Evolutionary conservation across 1,140 invertebrate genomes (phyloP).

Genomic region (Panulirus ornatus): DNA sequence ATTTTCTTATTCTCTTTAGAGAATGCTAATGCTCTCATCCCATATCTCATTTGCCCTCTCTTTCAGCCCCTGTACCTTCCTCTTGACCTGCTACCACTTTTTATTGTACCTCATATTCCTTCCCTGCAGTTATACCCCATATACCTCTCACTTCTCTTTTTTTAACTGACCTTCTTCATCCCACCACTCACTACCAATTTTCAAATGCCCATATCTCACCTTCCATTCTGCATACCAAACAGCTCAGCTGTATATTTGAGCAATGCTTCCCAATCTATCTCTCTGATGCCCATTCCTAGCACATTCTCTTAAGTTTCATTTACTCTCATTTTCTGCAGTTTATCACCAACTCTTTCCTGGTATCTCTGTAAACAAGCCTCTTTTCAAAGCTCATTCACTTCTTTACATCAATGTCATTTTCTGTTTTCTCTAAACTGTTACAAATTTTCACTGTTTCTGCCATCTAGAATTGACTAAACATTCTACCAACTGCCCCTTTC

Average conservation of each 20-base stretch:
- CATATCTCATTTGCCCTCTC: no score
- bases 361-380: no score
- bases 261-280: not conserved
- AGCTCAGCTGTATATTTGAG: not conserved
- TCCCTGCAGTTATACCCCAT: not conserved
- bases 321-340: not conserved
- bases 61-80: no score
- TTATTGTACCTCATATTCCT: not conserved
- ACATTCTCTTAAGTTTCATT: not conserved
- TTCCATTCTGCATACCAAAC: not conserved
- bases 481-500: no score
- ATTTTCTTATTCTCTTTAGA: not conserved
- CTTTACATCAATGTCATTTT: not conserved
- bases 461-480: no score
- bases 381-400: no score
- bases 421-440: no score
- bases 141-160: not conserved
- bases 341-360: not conserved
- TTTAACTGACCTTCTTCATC: not conserved
- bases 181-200: not conserved
- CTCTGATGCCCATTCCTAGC: not conserved
- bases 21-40: not conserved
- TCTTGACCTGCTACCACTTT: no score
- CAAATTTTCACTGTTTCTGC: no score
- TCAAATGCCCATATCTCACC: not conserved